phyloP scores from a whole-genome alignment of 2,797 vertebrate species.

The Lepidocolaptes lacrymiger region DNA sequence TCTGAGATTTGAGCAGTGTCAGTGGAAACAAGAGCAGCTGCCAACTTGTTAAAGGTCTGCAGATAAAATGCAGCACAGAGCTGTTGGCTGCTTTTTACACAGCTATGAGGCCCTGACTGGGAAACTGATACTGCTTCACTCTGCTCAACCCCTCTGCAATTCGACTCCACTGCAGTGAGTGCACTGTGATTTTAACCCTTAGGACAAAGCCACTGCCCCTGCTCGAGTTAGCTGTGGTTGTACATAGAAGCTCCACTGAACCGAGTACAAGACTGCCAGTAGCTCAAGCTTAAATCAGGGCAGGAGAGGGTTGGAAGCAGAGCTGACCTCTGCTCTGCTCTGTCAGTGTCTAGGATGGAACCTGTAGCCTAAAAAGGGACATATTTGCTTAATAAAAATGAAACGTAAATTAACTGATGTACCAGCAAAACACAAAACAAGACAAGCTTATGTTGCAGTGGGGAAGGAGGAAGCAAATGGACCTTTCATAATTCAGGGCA shows the following conservation, averaged over 20 bases:
- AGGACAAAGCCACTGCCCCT: background rate
- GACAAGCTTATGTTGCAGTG: background rate
- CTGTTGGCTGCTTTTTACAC: background rate
- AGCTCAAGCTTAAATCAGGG: background rate
- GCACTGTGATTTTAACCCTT: background rate
- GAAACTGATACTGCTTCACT: background rate
- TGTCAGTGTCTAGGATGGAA: background rate
- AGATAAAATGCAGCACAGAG: background rate
- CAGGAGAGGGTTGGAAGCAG: background rate
- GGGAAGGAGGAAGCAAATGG: background rate
- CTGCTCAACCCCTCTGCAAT: background rate
- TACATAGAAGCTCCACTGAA: background rate
- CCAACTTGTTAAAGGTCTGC: background rate
- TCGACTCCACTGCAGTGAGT: background rate
- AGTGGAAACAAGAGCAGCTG: background rate
- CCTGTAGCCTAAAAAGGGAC: background rate
- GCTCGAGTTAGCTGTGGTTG: background rate
- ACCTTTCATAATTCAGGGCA: background rate
- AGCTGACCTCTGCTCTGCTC: background rate
- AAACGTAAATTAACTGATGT: background rate
- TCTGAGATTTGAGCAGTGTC: background rate
- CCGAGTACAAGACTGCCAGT: background rate
- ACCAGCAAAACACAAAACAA: conserved; percentile 9
- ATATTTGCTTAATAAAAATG: background rate
- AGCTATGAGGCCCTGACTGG: background rate